A percentile compares a stretch with the other conserved stretches of the same genome.
Conservation (phyloP, 2,888 invertebrate genomes). For the Dasysyrphus tricinctus region DNA sequence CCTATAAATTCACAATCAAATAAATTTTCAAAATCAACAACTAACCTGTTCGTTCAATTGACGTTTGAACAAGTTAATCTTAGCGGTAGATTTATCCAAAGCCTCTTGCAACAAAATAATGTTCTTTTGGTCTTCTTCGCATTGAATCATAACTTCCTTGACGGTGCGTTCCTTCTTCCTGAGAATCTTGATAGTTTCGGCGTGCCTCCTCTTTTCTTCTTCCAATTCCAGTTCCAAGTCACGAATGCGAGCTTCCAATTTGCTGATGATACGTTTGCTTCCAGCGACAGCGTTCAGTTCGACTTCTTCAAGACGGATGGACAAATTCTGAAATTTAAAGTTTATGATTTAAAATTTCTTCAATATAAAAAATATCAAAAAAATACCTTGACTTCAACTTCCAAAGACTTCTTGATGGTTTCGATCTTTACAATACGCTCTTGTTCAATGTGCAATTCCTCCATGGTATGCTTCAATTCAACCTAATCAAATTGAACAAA, state of each 20-base stretch:
- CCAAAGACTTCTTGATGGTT: conserved; percentile 98
- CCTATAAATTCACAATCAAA: background rate
- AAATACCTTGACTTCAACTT: conserved; percentile 95
- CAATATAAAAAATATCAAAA: background rate
- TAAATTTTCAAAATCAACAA: conserved; percentile 13
- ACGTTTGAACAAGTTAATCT: conserved; percentile 97
- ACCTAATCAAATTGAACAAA: conserved; percentile 84
- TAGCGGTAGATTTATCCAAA: conserved; percentile 93
- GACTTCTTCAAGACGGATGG: conserved; percentile 96
- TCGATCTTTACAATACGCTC: conserved; percentile 98
- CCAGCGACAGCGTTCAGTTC: conserved; percentile 98
- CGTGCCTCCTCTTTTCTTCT: conserved; percentile 98
- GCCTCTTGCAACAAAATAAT: conserved; percentile 95
- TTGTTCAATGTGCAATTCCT: conserved; percentile 97
- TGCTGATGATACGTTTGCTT: conserved; percentile 98
- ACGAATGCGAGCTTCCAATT: conserved; percentile 96
- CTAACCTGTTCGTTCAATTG: conserved; percentile 95
- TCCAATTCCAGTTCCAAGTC: conserved; percentile 97
- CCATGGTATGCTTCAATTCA: conserved; percentile 97
- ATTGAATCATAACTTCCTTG: conserved; percentile 97
- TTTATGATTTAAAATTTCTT: background rate
- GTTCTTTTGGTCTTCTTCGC: conserved; percentile 98
- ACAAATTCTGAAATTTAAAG: conserved; percentile 87
- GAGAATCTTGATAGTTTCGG: conserved; percentile 98
- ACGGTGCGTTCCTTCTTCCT: conserved; percentile 99